Base-by-base conservation (phyloP, 2,888 invertebrate genomes). In the Plagodis dolabraria region DNA sequence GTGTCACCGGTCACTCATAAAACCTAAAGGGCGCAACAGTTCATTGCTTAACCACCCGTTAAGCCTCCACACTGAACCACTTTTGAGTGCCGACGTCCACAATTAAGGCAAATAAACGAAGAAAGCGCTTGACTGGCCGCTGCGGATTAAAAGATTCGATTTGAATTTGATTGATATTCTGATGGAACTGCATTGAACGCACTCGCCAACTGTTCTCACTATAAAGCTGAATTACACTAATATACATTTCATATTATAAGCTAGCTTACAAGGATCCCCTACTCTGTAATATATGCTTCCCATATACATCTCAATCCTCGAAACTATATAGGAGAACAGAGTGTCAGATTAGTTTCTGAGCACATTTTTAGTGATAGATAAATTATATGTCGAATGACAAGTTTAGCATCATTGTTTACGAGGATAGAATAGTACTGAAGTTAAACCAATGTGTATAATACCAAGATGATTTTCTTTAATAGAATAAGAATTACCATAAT, bases 91-190 rank as follows among this genome's bases (percentile, higher is more conserved):
- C 76, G 79, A 79, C 79, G 80, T 82, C 80, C 79, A 83, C 86
- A 85, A 89, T 89, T 86, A 86, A 86, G 71, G 82, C 53, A 56
- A 57, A 53, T 11, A 43, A 43, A 7, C 11, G 12, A 43, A 11
- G 12, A 7, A 12, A 1, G 12, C 12, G 12, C 12, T 43, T 53
- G 53, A n/a, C 12, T 43, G 60, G 46, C 40, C 46, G 53, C 48
- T 22, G 72, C 72, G 83, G 82, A 85, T 87, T 86, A 86, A 80
- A 83, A 84, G 73, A 82, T 82, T 75, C 70, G 79, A 83, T 86
- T 79, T 83, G 85, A 88, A 85, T 81, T 87, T 89, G 88, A 90
- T 88, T 86, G 86, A 89, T 87, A 80, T 76, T 79, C 76, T 75
- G 77, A 83, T 78, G 81, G 81, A 80, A 82, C 76, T 60, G 71